phyloP scores from a whole-genome alignment of 2,888 invertebrate species.

The Lampropteryx suffumata region DNA sequence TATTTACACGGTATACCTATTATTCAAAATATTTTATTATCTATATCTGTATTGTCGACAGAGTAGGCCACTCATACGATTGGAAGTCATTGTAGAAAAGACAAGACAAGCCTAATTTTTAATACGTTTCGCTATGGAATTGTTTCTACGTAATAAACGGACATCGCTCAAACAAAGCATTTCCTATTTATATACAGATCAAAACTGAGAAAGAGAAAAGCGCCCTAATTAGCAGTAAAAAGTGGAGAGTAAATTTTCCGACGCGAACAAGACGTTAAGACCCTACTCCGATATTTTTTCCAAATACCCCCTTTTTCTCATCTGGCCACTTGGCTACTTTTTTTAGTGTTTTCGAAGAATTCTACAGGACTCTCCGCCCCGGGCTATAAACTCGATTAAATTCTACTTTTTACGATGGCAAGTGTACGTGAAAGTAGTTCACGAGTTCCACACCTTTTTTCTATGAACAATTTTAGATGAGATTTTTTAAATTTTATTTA shows the following conservation, averaged over 20 bases:
- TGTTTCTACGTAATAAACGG: no score
- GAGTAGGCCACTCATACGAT: no score
- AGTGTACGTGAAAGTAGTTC: constrained; percentile 42
- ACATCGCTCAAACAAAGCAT: not conserved
- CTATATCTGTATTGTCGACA: no score
- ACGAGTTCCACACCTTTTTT: constrained; percentile 12
- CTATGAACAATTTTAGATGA: constrained; percentile 22
- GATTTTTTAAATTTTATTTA: constrained; percentile 26
- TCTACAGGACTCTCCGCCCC: constrained; percentile 26
- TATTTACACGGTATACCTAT: no score
- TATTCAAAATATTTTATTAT: no score
- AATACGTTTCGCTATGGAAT: no score
- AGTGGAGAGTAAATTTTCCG: constrained; percentile 2
- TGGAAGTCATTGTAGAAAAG: no score
- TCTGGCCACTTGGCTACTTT: not conserved
- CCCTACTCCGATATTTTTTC: not conserved
- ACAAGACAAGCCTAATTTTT: no score
- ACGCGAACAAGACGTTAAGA: not conserved
- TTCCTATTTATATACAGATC: not conserved
- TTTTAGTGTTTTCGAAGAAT: constrained; percentile 21
- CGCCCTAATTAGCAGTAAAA: constrained; percentile 12
- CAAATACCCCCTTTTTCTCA: not conserved
- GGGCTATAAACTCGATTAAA: constrained; percentile 50
- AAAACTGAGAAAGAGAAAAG: constrained; percentile 9
- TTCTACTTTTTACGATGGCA: constrained; percentile 45